Evolutionary conservation across 2,888 invertebrate species (phyloP).

Genomic region (Drosophila anceps): DNA sequence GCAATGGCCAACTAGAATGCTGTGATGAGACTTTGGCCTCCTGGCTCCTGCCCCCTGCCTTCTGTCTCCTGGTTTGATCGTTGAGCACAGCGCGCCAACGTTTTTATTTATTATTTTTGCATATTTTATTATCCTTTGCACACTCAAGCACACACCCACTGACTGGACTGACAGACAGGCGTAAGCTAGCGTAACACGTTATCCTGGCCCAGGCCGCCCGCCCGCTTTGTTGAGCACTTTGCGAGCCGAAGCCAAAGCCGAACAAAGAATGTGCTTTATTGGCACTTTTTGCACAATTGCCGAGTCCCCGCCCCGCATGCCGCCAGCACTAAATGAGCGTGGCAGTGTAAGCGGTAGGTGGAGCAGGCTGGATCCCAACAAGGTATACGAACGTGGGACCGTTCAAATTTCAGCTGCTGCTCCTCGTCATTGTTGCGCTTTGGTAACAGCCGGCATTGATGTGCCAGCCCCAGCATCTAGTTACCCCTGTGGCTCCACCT

Average conservation of each 20-base stretch:
- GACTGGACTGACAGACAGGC: constrained; percentile 20
- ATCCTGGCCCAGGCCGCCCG: constrained; percentile 52
- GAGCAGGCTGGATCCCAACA: constrained; percentile 51
- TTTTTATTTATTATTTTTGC: constrained; percentile 84
- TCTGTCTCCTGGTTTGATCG: constrained; percentile 33
- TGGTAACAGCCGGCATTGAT: constrained; percentile 77
- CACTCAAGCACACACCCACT: constrained; percentile 52
- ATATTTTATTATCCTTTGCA: constrained; percentile 79
- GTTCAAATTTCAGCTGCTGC: constrained; percentile 38
- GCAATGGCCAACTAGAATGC: constrained; percentile 71
- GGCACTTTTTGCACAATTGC: constrained; percentile 83
- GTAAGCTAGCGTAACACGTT: constrained; percentile 66
- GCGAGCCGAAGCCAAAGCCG: constrained; percentile 63
- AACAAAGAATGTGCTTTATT: constrained; percentile 85
- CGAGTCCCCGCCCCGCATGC: constrained; percentile 21
- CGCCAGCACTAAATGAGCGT: constrained; percentile 74
- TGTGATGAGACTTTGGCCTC: constrained; percentile 47
- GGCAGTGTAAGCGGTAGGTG: constrained; percentile 36
- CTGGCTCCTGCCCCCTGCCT: background rate
- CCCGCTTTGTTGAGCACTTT: constrained; percentile 82
- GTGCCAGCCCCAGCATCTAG: constrained; percentile 37
- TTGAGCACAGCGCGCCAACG: constrained; percentile 43
- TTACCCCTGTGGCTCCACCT: background rate
- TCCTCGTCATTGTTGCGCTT: constrained; percentile 66
- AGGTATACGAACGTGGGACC: constrained; percentile 61